Conservation (phyloP, 2,113 vertebrate genomes). For the Callithrix jacchus region DNA sequence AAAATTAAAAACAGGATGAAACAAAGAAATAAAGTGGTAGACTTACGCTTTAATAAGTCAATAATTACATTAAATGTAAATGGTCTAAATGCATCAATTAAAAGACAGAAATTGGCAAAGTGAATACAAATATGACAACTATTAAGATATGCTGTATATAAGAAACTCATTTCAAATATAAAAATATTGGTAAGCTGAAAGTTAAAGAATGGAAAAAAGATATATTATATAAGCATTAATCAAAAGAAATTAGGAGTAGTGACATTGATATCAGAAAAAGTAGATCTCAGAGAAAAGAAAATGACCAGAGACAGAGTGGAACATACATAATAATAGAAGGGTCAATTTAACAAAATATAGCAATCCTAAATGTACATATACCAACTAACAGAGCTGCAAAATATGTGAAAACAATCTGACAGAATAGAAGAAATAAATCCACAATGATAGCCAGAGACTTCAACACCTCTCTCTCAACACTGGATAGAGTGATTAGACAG, state of each 20-base stretch:
- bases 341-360: background rate
- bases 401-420: background rate
- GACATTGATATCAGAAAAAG: background rate
- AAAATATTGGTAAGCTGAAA: background rate
- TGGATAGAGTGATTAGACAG: background rate
- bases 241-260: background rate
- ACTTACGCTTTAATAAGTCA: background rate
- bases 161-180: conserved; percentile 38
- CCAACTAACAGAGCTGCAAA: conserved; percentile 3
- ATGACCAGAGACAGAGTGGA: background rate
- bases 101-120: background rate
- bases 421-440: background rate
- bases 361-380: background rate
- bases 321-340: background rate
- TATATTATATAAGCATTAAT: background rate
- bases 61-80: conserved; percentile 20
- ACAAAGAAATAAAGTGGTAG: background rate
- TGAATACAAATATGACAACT: background rate
- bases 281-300: conserved; percentile 5
- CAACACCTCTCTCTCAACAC: background rate
- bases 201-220: conserved; percentile 9
- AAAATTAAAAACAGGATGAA: background rate
- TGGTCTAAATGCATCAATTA: background rate
- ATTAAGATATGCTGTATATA: background rate
- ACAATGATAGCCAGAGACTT: background rate